phyloP scores from a whole-genome alignment of 2,113 vertebrate genomes.

The Bothrops jararaca region DNA sequence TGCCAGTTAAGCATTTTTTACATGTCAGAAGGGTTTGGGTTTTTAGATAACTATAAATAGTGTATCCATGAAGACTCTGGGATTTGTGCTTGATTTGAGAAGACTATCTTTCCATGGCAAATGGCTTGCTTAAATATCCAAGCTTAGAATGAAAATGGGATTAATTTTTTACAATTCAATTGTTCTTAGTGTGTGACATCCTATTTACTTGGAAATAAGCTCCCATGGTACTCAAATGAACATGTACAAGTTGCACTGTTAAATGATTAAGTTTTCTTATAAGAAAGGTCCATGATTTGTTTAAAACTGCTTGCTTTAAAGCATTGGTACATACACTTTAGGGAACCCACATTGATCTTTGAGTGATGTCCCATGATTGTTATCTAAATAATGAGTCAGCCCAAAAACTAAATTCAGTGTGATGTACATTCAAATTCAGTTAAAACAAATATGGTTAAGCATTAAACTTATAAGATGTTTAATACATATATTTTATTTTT shows the following conservation, averaged over 20 bases:
- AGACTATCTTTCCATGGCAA: not conserved
- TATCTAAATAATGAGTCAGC: not conserved
- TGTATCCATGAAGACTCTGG: not conserved
- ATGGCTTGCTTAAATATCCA: not conserved
- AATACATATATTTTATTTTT: not conserved
- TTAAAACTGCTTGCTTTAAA: not conserved
- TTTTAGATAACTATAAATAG: not conserved
- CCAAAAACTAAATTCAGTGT: not conserved
- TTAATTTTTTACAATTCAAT: constrained; percentile 2
- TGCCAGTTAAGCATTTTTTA: not conserved
- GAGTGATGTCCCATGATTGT: not conserved
- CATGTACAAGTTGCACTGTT: not conserved
- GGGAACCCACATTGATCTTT: not conserved
- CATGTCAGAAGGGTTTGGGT: not conserved
- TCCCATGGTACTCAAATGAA: not conserved
- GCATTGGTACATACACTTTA: not conserved
- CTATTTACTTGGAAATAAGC: not conserved
- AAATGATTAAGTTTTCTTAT: not conserved
- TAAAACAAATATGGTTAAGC: not conserved
- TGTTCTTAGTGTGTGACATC: not conserved
- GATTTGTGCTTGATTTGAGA: not conserved
- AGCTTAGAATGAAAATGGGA: not conserved
- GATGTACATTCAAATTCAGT: not conserved
- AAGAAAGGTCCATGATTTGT: not conserved
- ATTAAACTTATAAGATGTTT: not conserved